Conservation (phyloP, 2,113 vertebrate species). For the Nansenia antarctica region DNA sequence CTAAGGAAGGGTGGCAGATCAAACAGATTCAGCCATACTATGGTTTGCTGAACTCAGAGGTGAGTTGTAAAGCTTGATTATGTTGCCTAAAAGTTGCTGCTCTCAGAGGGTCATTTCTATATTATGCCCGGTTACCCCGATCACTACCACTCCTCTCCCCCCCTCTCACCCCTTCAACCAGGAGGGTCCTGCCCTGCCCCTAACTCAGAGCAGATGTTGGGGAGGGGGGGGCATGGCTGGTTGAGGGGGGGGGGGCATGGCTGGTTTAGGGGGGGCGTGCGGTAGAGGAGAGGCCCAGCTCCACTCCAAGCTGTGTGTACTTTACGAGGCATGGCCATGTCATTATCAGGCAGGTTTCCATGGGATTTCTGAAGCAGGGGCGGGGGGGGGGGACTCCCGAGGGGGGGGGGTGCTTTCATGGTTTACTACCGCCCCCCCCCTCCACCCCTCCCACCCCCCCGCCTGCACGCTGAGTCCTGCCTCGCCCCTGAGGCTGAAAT, state of each 20-base stretch:
- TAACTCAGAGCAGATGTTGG: neutral
- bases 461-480: neutral
- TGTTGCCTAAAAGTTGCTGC: too few relatives aligned
- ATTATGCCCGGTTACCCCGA: too few relatives aligned
- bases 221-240: neutral
- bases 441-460: neutral
- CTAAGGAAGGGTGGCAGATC: too few relatives aligned
- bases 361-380: conserved; percentile 15
- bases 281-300: neutral
- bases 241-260: neutral
- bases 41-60: too few relatives aligned
- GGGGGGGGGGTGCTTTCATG: neutral
- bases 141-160: neutral
- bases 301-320: neutral
- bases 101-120: too few relatives aligned
- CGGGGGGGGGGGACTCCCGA: neutral
- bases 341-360: conserved; percentile 36
- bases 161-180: neutral
- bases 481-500: conserved; percentile 10
- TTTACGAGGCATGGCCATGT: conserved; percentile 28
- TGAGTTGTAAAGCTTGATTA: too few relatives aligned
- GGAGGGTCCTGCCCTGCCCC: too few relatives aligned
- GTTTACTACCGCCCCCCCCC: neutral
- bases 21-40: too few relatives aligned
- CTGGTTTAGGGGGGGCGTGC: neutral